Conservation (phyloP, 2,888 invertebrate species). For the Meiosimyza platycephala region DNA sequence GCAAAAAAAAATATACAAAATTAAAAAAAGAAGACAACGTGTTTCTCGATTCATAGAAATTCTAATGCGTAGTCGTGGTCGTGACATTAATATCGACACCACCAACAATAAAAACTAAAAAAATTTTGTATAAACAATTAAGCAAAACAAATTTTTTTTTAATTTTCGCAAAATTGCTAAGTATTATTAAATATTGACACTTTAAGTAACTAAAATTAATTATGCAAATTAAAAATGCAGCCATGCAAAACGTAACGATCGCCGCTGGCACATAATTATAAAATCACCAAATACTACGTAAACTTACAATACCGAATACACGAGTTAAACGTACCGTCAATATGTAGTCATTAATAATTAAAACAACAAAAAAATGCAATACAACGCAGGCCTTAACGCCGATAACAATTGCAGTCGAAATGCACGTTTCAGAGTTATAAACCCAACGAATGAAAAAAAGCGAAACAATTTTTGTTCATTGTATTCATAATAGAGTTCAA, state of each 20-base stretch:
- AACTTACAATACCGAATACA: too few relatives aligned
- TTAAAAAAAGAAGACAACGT: too few relatives aligned
- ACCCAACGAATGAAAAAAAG: too few relatives aligned
- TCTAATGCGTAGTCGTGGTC: slow-evolving; percentile 13
- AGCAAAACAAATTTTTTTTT: slow-evolving; percentile 17
- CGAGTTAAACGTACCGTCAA: neutral
- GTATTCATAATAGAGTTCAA: slow-evolving; percentile 1
- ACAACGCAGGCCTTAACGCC: neutral
- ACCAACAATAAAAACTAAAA: neutral
- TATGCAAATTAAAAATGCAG: slow-evolving; percentile 25
- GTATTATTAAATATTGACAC: slow-evolving; percentile 29
- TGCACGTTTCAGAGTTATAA: slow-evolving; percentile 13
- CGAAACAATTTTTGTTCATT: neutral
- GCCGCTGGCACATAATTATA: too few relatives aligned
- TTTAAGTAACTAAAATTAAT: slow-evolving; percentile 6
- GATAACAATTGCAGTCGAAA: slow-evolving; percentile 24
- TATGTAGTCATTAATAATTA: slow-evolving; percentile 15
- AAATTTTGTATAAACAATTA: neutral
- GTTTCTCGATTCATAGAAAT: too few relatives aligned
- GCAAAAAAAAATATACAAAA: too few relatives aligned
- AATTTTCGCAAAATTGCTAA: neutral
- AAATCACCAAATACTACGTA: too few relatives aligned
- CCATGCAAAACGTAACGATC: slow-evolving; percentile 5
- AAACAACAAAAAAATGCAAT: neutral
- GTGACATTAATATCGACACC: slow-evolving; percentile 11